Conservation (phyloP, 1,140 invertebrate species). For the Mesaphorura yosii region DNA sequence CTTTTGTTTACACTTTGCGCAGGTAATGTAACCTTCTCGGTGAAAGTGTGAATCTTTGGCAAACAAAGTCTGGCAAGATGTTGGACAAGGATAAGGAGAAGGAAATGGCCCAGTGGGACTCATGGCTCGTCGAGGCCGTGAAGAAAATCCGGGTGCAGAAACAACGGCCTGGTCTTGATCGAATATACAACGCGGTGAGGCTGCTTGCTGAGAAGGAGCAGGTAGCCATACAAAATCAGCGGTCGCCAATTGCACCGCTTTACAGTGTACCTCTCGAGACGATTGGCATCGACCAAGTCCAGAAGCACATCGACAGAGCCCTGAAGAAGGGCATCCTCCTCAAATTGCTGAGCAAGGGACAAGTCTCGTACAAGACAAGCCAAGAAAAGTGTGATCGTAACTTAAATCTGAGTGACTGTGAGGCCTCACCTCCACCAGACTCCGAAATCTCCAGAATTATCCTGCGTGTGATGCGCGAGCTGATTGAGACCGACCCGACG, state of each 20-base stretch:
- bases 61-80: background rate
- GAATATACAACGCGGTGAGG: conserved; percentile 30
- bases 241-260: conserved; percentile 27
- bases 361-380: conserved; percentile 17
- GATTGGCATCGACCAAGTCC: conserved; percentile 26
- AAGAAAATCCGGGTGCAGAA: conserved; percentile 29
- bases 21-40: too few species aligned
- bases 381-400: conserved; percentile 24
- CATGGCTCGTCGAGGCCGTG: conserved; percentile 27
- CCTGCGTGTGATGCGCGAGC: conserved; percentile 24
- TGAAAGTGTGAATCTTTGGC: too few species aligned
- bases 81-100: conserved; percentile 17
- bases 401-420: conserved; percentile 20
- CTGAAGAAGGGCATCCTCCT: conserved; percentile 26
- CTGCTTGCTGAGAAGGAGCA: conserved; percentile 30
- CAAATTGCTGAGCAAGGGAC: conserved; percentile 23
- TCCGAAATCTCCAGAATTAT: conserved; percentile 17
- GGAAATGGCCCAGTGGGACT: conserved; percentile 25
- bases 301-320: conserved; percentile 27
- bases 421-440: background rate
- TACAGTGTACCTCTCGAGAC: conserved; percentile 25
- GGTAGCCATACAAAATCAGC: conserved; percentile 18
- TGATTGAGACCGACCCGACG: conserved; percentile 23
- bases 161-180: conserved; percentile 25
- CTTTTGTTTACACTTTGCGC: too few species aligned